Conservation (phyloP, 2,888 invertebrate species). For the Campaea margaritaria region DNA sequence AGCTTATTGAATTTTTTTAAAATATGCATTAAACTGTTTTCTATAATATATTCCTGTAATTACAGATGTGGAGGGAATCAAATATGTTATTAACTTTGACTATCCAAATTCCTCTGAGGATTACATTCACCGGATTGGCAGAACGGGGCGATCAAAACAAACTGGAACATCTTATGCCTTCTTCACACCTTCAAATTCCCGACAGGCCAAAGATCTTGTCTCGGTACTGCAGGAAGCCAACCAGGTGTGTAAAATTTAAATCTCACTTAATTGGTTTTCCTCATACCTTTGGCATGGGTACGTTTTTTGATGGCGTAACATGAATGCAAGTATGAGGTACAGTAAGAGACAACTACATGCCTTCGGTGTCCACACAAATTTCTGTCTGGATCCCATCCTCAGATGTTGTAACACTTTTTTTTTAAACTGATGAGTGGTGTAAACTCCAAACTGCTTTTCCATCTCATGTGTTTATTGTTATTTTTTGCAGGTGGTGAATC, state of each 20-base stretch:
- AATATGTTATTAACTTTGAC: conserved; percentile 98
- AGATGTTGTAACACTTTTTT: conserved; percentile 86
- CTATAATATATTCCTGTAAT: conserved; percentile 40
- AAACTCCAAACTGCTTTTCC: too few species aligned
- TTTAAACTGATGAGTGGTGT: neutral
- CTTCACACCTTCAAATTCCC: conserved; percentile 94
- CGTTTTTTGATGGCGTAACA: conserved; percentile 87
- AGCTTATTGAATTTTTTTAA: conserved; percentile 26
- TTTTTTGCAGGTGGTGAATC: conserved; percentile 89
- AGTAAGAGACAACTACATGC: conserved; percentile 88
- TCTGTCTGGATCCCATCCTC: conserved; percentile 92
- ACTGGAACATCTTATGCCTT: conserved; percentile 98
- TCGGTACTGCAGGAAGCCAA: conserved; percentile 96
- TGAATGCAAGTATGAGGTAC: conserved; percentile 91
- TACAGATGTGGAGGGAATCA: conserved; percentile 98
- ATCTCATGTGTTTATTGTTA: too few species aligned
- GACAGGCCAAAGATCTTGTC: conserved; percentile 95
- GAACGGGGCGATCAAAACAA: conserved; percentile 94
- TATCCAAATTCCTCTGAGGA: conserved; percentile 98
- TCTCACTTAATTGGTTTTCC: conserved; percentile 59
- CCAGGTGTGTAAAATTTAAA: conserved; percentile 84
- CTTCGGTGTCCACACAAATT: conserved; percentile 90
- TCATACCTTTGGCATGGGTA: conserved; percentile 92
- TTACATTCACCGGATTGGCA: conserved; percentile 97
- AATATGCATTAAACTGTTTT: conserved; percentile 4